Conservation (phyloP, 2,113 vertebrate genomes). For the Microcebus lehilahytsara region DNA sequence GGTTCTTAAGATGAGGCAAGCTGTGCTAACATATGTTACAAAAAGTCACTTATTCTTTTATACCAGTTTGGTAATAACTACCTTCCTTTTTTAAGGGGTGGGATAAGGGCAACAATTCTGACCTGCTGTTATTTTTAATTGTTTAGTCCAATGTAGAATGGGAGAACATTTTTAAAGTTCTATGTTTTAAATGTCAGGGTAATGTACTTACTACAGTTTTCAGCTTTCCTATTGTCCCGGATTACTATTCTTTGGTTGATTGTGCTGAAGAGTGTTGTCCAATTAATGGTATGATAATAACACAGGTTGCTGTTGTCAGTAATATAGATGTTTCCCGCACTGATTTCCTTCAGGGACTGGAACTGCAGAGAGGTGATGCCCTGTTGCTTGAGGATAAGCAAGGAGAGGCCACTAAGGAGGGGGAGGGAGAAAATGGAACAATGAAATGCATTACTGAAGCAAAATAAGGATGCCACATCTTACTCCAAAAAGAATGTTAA, state of each 20-base stretch:
- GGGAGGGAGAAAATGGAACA: not conserved
- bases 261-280: conserved; percentile 94
- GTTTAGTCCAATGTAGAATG: not conserved
- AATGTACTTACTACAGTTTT: conserved; percentile 94
- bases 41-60: not conserved
- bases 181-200: not conserved
- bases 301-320: conserved; percentile 97
- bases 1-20: not conserved
- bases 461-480: not conserved
- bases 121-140: not conserved
- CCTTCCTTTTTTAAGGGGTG: not conserved
- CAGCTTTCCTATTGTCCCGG: conserved; percentile 92
- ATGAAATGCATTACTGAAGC: not conserved
- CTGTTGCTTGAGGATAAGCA: conserved; percentile 97
- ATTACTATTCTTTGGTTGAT: conserved; percentile 92
- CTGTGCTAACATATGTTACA: not conserved
- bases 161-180: not conserved
- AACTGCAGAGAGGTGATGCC: conserved; percentile 95
- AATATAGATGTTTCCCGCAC: conserved; percentile 97
- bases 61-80: not conserved
- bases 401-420: conserved; percentile 92
- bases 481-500: not conserved
- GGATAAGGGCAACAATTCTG: not conserved
- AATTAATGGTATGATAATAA: conserved; percentile 97
- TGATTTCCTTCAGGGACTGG: conserved; percentile 96